Evolutionary conservation across 2,888 invertebrate species (phyloP).

Genomic region (Linyphia triangularis): DNA sequence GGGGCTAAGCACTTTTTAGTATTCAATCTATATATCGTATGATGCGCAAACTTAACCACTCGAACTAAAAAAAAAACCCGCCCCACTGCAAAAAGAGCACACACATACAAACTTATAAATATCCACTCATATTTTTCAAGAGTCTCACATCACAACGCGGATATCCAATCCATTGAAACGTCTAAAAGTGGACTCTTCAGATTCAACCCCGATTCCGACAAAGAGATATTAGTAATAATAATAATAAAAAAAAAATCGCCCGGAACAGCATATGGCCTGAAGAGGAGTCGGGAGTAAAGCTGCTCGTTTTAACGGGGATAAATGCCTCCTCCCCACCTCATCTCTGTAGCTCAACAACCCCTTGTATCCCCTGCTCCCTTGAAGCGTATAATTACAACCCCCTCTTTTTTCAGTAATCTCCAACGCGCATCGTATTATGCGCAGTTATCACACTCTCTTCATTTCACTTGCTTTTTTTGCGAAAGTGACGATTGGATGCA

Average conservation of each 20-base stretch:
- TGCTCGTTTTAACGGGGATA: conserved; percentile 58
- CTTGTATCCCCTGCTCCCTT: background rate
- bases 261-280: conserved; percentile 40
- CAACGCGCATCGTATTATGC: background rate
- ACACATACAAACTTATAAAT: conserved; percentile 5
- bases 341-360: no score
- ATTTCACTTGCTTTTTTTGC: conserved; percentile 6
- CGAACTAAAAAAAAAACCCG: no score
- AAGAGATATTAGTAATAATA: no score
- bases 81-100: conserved; percentile 29
- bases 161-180: conserved; percentile 2
- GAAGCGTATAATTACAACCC: conserved; percentile 39
- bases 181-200: conserved; percentile 41
- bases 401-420: background rate
- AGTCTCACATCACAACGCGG: background rate
- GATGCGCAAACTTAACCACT: background rate
- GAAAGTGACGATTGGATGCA: background rate
- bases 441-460: conserved; percentile 27
- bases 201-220: background rate
- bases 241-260: conserved; percentile 6
- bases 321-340: background rate
- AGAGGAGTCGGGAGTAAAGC: background rate
- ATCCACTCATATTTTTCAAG: conserved; percentile 5
- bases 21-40: background rate
- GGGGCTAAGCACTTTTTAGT: no score